Evolutionary conservation across 2,797 vertebrate species (phyloP), one percentile per base, ranked within the genome.

Genomic region (Bradypodion ventrale): DNA sequence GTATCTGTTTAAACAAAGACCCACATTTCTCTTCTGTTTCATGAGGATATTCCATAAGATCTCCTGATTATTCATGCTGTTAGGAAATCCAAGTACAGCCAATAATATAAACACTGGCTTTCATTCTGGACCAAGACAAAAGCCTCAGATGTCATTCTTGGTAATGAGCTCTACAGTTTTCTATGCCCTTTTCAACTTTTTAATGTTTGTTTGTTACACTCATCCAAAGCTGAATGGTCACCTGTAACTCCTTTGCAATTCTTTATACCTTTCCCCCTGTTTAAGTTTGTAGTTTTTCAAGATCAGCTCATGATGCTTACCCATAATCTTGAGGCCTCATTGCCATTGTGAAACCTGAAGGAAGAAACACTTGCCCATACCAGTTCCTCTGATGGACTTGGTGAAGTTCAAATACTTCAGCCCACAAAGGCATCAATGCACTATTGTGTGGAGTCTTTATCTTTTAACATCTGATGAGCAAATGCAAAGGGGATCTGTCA

Each of bases 81-180:
- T 27, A 60, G 78, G 59, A 85, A 85, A 85, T 85, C 7, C 32
- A 85, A 56, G 35, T 52, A 49, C 42, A 73, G 59, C 29, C 78
- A 80, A n/a, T 32, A 44, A 62, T 42, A 27, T 2, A 69, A 62
- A 49, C 29, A 25, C 29, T 77, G 49, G 81, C 66, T 19, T 76
- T 69, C 16, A 12, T 85, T 27, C 42, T 82, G 8, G 32, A 29
- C 25, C 68, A 62, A 42, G 29, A 6, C 59, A 40, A 25, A 27
- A 42, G 23, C 35, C 60, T 73, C 19, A 75, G 21, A 23, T 44
- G 37, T 16, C 23, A 59, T 75, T n/a, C 66, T 29, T 60, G 29
- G 12, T 77, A 19, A 5, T 23, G 25, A 76, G 13, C 37, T 68
- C 37, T 65, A 74, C 19, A n/a, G n/a, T 59, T 60, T 35, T 35